Base-by-base conservation (phyloP, 2,888 invertebrate genomes). In the Tachina grossa region DNA sequence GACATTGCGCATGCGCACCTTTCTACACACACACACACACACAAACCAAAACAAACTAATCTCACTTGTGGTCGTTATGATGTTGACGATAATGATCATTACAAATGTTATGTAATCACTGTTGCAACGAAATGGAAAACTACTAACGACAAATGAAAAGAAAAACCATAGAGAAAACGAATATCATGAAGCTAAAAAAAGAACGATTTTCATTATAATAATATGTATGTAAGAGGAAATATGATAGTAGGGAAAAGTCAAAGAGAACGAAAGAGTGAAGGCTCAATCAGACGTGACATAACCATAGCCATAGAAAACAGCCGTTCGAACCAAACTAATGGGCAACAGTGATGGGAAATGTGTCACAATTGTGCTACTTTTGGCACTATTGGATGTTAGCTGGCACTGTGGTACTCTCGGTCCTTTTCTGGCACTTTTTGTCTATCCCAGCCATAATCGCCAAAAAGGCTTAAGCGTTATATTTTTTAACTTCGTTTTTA, bases 121-220 rank as follows among this genome's bases (percentile, higher is more conserved):
- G 68, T 83, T 80, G 83, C 83, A 85, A 80, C 45, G 85, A 85
- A 85, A 85, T 85, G 85, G 85, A 85, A 85, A 85, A 85, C 85
- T 72, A 49, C 51, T 31, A 51, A 79, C 76, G 75, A 55, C 63
- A 85, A 78, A 81, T 19, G 72, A 85, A 85, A 83, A 71, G 74
- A 83, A 82, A 82, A 69, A 16, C 11, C 9, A 49, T 39, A 66
- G n/a, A 55, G 69, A 45, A 71, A 53, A 71, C 16, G 47, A 71
- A 77, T 63, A 43, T 31, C n/a, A 41, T 8, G 55, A 14, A 31
- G 31, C 31, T 3, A 72, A 49, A n/a, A 41, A 53, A 19, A 71
- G 72, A 85, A 80, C 76, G 66, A 79, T 83, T 85, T 76, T 49
- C 66, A 49, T 75, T 63, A 45, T 41, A 69, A 57, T 31, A 65